Percentiles rank a stretch among this genome's conserved stretches.
These are phyloP conservation scores for Porites lobata DNA, from an alignment of 92 coral and sea anemone genomes.

Conservation along the genomic window DNA sequence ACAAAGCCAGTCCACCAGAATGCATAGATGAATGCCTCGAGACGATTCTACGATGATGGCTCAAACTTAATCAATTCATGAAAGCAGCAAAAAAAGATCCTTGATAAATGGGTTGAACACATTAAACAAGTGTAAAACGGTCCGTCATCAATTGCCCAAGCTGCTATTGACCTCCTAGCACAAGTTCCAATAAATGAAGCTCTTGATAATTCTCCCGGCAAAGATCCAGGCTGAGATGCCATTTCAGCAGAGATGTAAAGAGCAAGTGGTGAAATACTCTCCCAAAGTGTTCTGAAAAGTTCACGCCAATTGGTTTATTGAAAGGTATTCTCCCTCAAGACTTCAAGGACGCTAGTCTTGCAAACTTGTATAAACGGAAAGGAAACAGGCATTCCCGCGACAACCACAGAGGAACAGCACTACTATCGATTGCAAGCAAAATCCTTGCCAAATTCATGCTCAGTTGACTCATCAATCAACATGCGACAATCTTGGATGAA, in stretches of 20 bases:
- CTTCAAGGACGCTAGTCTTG: conserved; percentile 44
- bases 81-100: too few species aligned
- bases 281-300: background rate
- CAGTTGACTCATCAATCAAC: conserved; percentile 17
- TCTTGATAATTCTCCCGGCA: background rate
- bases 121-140: too few species aligned
- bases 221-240: conserved; percentile 27
- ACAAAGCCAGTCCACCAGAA: too few species aligned
- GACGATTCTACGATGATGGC: too few species aligned
- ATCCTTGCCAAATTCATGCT: conserved; percentile 45
- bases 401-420: conserved; percentile 55
- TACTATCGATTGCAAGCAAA: conserved; percentile 51
- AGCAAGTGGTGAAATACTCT: background rate
- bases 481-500: background rate
- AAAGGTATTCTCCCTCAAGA: conserved; percentile 20
- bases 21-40: too few species aligned
- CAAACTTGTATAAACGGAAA: conserved; percentile 10
- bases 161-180: too few species aligned
- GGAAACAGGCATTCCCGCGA: conserved; percentile 44
- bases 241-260: conserved; percentile 17
- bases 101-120: too few species aligned
- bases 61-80: too few species aligned
- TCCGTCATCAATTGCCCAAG: too few species aligned
- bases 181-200: too few species aligned
- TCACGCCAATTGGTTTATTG: background rate